These are phyloP conservation scores for Stenopsyche tienmushanensis DNA, from an alignment of 1,140 invertebrate species.

Conservation along the genomic window DNA sequence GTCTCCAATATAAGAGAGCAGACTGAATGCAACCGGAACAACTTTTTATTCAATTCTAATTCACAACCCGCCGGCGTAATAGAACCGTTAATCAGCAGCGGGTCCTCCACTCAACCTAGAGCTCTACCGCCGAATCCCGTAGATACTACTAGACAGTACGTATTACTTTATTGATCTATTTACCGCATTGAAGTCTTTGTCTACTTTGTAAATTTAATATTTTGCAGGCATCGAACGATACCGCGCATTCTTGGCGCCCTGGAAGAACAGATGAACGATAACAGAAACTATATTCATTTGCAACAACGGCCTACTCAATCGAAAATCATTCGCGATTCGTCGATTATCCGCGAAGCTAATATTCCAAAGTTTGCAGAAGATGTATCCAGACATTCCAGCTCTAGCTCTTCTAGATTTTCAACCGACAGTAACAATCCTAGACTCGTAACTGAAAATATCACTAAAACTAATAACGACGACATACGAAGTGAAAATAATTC, in stretches of 20 bases:
- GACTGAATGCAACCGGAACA: slow-evolving; percentile 30
- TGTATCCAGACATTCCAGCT: slow-evolving; percentile 29
- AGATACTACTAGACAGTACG: slow-evolving; percentile 45
- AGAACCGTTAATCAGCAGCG: slow-evolving; percentile 13
- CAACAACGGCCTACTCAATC: slow-evolving; percentile 38
- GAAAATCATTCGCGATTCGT: slow-evolving; percentile 43
- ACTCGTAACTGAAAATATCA: slow-evolving; percentile 26
- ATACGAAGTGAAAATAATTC: slow-evolving; percentile 13
- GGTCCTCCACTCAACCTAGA: slow-evolving; percentile 43
- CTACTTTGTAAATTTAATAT: neutral
- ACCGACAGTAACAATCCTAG: slow-evolving; percentile 28
- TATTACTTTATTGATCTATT: slow-evolving; percentile 13
- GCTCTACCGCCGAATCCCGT: slow-evolving; percentile 43
- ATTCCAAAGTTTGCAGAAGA: slow-evolving; percentile 9
- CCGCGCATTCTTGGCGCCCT: slow-evolving; percentile 50
- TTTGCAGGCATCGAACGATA: slow-evolving; percentile 51
- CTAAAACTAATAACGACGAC: neutral
- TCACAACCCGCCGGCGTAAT: slow-evolving; percentile 12
- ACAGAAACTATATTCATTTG: slow-evolving; percentile 28
- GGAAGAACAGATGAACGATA: slow-evolving; percentile 41
- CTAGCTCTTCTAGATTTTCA: slow-evolving; percentile 34
- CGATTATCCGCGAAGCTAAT: slow-evolving; percentile 46
- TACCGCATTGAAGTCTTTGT: too few species aligned
- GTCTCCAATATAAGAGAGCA: slow-evolving; percentile 35
- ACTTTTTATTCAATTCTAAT: slow-evolving; percentile 28